A percentile compares a stretch with the other conserved stretches of the same genome.
Conservation (phyloP, 2,888 invertebrate species). For the Saturnia pavonia region DNA sequence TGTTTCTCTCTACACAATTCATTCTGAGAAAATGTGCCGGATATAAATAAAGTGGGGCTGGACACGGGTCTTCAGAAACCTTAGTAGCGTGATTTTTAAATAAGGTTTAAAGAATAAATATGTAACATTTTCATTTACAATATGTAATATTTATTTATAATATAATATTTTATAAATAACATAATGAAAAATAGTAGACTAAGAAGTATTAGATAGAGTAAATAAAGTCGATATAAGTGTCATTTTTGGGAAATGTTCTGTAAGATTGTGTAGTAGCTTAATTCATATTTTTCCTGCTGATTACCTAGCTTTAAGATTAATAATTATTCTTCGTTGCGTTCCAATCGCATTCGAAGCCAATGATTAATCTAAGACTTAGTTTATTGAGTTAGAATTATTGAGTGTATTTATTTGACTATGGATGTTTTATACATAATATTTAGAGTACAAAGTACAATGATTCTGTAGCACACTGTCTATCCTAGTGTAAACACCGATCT, state of each 20-base stretch:
- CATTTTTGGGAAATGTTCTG: neutral
- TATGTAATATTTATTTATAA: neutral
- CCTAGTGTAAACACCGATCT: no score
- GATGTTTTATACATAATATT: no score
- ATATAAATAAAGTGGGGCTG: neutral
- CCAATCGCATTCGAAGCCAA: no score
- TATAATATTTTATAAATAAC: no score
- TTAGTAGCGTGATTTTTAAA: neutral
- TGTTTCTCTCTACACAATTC: constrained; percentile 1
- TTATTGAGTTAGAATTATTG: no score
- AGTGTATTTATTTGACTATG: no score
- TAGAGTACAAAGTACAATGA: no score
- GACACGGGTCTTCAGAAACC: neutral
- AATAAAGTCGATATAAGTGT: neutral
- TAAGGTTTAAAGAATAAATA: neutral
- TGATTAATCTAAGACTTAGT: no score
- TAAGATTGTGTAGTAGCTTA: neutral
- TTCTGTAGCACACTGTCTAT: no score
- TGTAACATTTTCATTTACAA: neutral
- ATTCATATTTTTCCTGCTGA: neutral
- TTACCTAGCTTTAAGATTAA: neutral
- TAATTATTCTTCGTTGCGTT: neutral
- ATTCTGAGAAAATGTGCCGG: neutral
- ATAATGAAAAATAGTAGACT: no score
- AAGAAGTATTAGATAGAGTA: neutral